These are phyloP conservation scores for Melinaea marsaeus DNA, from an alignment of 2,888 invertebrate genomes.

Conservation along the genomic window DNA sequence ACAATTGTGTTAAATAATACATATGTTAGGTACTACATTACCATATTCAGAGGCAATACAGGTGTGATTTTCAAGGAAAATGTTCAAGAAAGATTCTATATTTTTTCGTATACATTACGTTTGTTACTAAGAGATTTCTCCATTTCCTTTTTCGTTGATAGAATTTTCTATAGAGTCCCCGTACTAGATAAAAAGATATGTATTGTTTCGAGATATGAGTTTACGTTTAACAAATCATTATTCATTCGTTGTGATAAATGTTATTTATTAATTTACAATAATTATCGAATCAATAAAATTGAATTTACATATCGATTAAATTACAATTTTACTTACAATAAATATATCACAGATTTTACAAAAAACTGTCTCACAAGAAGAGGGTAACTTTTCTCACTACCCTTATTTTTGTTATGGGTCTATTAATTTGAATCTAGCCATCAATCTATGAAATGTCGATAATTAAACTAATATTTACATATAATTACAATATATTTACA, in stretches of 20 bases:
- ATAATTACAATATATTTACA: conserved; percentile 45
- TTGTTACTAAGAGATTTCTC: conserved; percentile 45
- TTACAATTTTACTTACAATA: conserved; percentile 72
- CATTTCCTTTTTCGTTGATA: conserved; percentile 55
- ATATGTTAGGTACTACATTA: conserved; percentile 48
- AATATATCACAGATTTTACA: conserved; percentile 78
- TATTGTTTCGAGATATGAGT: conserved; percentile 70
- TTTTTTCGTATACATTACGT: conserved; percentile 69
- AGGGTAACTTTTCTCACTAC: conserved; percentile 33
- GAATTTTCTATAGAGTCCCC: conserved; percentile 43
- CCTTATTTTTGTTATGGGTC: conserved; percentile 32
- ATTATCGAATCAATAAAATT: conserved; percentile 41
- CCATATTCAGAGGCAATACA: conserved; percentile 50
- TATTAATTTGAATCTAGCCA: conserved; percentile 53
- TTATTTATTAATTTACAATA: conserved; percentile 20
- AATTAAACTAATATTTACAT: conserved; percentile 57
- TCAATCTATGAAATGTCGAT: conserved; percentile 43
- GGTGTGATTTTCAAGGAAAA: conserved; percentile 50
- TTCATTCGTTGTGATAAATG: conserved; percentile 40
- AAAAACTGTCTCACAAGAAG: conserved; percentile 49
- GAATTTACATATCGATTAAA: conserved; percentile 52
- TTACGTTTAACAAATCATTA: conserved; percentile 35
- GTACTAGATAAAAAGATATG: conserved; percentile 60
- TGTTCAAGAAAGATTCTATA: conserved; percentile 43
- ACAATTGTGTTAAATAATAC: conserved; percentile 62